These are phyloP conservation scores for Ruditapes philippinarum DNA, from an alignment of 1,140 invertebrate species.

Conservation along the genomic window DNA sequence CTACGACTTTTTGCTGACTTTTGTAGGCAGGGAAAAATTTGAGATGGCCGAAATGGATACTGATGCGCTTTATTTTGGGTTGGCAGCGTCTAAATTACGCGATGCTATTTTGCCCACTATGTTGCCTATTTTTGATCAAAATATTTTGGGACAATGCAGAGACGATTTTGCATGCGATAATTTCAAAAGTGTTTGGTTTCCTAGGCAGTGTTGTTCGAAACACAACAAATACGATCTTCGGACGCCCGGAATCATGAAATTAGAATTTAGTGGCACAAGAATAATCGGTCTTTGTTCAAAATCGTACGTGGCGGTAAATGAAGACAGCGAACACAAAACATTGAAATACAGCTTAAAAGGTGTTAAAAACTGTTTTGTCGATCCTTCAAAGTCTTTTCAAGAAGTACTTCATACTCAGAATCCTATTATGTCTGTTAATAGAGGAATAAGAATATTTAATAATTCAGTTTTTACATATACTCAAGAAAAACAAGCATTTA, in stretches of 20 bases:
- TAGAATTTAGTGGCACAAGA: not conserved
- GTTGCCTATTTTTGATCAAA: too few relatives aligned
- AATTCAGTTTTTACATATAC: not conserved
- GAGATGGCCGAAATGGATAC: constrained; percentile 67
- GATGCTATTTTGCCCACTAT: constrained; percentile 13
- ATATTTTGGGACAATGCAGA: not conserved
- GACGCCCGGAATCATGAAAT: constrained; percentile 22
- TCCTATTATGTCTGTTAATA: not conserved
- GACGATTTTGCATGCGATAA: not conserved
- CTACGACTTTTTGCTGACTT: constrained; percentile 70
- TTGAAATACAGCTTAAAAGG: too few relatives aligned
- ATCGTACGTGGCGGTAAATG: constrained; percentile 18
- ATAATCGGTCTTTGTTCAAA: constrained; percentile 31
- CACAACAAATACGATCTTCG: not conserved
- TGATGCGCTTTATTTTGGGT: constrained; percentile 66
- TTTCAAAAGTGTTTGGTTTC: constrained; percentile 2
- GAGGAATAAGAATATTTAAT: constrained; percentile 10
- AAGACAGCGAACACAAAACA: too few relatives aligned
- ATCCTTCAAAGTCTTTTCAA: not conserved
- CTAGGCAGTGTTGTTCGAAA: not conserved
- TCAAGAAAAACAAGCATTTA: not conserved
- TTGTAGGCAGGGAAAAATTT: constrained; percentile 20
- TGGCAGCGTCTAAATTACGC: constrained; percentile 43
- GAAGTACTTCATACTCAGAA: not conserved
- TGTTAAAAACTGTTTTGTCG: not conserved